These are phyloP conservation scores for Perdita meconis DNA, from an alignment of 2,888 invertebrate species.

Conservation along the genomic window DNA sequence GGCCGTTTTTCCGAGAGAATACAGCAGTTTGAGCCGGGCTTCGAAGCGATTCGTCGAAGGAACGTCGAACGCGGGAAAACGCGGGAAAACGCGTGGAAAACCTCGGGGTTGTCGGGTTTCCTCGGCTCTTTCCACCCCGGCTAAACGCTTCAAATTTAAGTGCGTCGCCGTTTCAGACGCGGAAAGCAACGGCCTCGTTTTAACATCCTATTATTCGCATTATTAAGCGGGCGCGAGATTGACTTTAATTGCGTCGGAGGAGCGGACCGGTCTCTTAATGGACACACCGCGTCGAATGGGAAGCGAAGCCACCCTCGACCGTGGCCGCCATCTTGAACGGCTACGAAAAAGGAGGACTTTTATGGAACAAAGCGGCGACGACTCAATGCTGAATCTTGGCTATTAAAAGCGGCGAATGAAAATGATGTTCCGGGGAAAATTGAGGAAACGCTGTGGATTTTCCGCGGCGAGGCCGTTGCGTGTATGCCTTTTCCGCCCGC, in stretches of 20 bases:
- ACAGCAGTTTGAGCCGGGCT: background rate
- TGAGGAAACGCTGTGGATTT: background rate
- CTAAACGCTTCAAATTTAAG: conserved; percentile 12
- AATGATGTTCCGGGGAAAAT: conserved; percentile 3
- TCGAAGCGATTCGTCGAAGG: conserved; percentile 16
- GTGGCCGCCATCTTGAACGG: conserved; percentile 1
- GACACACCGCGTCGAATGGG: conserved; percentile 30
- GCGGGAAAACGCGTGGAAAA: no score
- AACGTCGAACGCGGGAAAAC: no score
- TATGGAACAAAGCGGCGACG: background rate
- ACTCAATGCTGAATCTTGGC: conserved; percentile 1
- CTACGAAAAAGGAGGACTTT: background rate
- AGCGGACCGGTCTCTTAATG: conserved; percentile 37
- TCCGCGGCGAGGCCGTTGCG: background rate
- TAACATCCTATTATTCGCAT: conserved; percentile 46
- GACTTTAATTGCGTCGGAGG: conserved; percentile 47
- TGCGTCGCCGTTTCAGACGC: conserved; percentile 12
- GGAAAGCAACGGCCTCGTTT: conserved; percentile 6
- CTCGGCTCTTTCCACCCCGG: background rate
- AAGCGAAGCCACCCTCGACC: conserved; percentile 31
- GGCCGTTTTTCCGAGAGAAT: background rate
- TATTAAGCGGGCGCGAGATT: conserved; percentile 48
- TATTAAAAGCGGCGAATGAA: background rate
- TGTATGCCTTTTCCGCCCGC: background rate
- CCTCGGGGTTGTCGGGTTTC: no score